Evolutionary conservation across 2,888 invertebrate species (phyloP).

Genomic region (Lasioglossum leucozonium): DNA sequence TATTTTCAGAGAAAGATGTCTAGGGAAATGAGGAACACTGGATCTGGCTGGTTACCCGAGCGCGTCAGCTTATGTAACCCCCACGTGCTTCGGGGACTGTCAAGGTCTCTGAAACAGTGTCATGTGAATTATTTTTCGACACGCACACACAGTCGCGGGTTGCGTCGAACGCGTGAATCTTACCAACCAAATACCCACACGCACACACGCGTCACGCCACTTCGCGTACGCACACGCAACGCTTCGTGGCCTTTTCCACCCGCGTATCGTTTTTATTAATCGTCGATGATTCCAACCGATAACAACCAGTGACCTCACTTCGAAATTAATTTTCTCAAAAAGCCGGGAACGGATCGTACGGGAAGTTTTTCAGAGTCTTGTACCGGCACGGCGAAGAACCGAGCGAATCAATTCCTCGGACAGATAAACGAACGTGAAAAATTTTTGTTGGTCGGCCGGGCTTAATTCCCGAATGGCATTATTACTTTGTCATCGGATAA

Average conservation of each 20-base stretch:
- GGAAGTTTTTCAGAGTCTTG: background rate
- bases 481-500: background rate
- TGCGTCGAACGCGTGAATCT: background rate
- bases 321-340: no score
- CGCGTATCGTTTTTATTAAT: background rate
- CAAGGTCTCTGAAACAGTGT: slow-evolving; percentile 47
- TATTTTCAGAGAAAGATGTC: background rate
- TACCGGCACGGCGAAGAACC: no score
- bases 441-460: background rate
- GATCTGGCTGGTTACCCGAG: slow-evolving; percentile 34
- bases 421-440: background rate
- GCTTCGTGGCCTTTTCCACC: background rate
- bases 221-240: background rate
- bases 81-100: slow-evolving; percentile 70
- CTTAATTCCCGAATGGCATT: background rate
- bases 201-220: background rate
- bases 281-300: background rate
- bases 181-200: background rate
- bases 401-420: background rate
- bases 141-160: background rate
- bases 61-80: slow-evolving; percentile 67
- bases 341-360: no score
- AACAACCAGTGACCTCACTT: background rate
- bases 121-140: slow-evolving; percentile 45
- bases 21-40: slow-evolving; percentile 19